These are phyloP conservation scores for Steinernema hermaphroditum DNA, from an alignment of 2,888 invertebrate species.

Conservation along the genomic window DNA sequence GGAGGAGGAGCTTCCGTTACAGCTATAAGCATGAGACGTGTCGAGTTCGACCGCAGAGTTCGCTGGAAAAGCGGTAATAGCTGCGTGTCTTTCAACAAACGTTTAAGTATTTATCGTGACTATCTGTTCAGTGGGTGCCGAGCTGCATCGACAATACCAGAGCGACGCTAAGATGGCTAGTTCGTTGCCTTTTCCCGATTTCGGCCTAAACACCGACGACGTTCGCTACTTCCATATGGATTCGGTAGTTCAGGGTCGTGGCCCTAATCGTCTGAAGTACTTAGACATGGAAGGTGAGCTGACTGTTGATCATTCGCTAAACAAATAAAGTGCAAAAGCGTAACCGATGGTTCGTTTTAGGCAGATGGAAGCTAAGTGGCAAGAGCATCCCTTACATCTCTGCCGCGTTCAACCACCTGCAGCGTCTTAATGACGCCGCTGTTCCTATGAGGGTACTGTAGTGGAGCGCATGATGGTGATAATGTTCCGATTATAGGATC, in stretches of 20 bases:
- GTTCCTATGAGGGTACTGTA: constrained; percentile 48
- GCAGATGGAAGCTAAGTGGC: constrained; percentile 52
- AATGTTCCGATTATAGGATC: constrained; percentile 39
- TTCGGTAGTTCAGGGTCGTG: constrained; percentile 53
- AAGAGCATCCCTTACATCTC: constrained; percentile 56
- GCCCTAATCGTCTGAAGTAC: constrained; percentile 56
- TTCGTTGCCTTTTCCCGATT: background rate
- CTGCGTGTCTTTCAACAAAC: background rate
- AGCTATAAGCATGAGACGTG: constrained; percentile 20
- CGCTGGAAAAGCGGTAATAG: constrained; percentile 9
- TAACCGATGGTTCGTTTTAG: background rate
- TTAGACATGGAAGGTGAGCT: constrained; percentile 56
- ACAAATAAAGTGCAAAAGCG: background rate
- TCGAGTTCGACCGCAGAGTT: constrained; percentile 7
- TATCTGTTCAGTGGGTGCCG: background rate
- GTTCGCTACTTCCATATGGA: constrained; percentile 57
- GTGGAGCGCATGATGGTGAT: too few species aligned
- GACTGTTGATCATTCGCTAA: background rate
- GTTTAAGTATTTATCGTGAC: background rate
- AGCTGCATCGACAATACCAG: background rate
- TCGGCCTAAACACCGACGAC: constrained; percentile 49
- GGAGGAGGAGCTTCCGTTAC: background rate
- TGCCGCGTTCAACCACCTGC: constrained; percentile 58
- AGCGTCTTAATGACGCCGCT: constrained; percentile 50
- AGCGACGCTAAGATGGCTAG: constrained; percentile 1